A percentile compares a stretch with the other conserved stretches of the same genome.
Conservation (phyloP, 2,888 invertebrate species). For the Volucella inanis region DNA sequence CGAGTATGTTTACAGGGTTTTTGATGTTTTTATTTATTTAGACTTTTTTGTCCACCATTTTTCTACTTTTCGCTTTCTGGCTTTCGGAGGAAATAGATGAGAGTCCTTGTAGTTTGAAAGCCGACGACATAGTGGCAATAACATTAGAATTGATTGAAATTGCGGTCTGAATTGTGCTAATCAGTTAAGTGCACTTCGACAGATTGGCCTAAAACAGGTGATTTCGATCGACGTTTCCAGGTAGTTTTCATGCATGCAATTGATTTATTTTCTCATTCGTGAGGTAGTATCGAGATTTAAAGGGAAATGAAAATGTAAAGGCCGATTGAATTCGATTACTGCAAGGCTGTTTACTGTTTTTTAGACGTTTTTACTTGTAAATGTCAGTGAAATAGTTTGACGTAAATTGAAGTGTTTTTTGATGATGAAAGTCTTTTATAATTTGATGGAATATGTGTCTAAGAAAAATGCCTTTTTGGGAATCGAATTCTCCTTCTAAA, state of each 20-base stretch:
- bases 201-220: conserved; percentile 57
- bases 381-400: too few species aligned
- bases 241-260: conserved; percentile 38
- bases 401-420: too few species aligned
- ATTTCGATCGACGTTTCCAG: conserved; percentile 17
- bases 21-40: conserved; percentile 68
- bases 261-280: conserved; percentile 41
- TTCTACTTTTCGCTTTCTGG: neutral
- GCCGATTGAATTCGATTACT: neutral
- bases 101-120: too few species aligned
- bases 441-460: too few species aligned
- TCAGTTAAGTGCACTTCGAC: conserved; percentile 71
- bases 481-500: too few species aligned
- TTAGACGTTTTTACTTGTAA: too few species aligned
- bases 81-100: neutral
- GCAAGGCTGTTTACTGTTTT: too few species aligned
- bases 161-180: conserved; percentile 54
- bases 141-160: conserved; percentile 59
- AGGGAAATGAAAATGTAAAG: neutral
- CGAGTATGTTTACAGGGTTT: conserved; percentile 53
- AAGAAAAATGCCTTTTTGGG: too few species aligned
- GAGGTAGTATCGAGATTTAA: conserved; percentile 11
- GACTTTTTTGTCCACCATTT: neutral
- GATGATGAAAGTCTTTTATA: too few species aligned
- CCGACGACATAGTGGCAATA: conserved; percentile 13